Evolutionary conservation across 2,888 invertebrate genomes (phyloP).

Genomic region (Melolontha melolontha): DNA sequence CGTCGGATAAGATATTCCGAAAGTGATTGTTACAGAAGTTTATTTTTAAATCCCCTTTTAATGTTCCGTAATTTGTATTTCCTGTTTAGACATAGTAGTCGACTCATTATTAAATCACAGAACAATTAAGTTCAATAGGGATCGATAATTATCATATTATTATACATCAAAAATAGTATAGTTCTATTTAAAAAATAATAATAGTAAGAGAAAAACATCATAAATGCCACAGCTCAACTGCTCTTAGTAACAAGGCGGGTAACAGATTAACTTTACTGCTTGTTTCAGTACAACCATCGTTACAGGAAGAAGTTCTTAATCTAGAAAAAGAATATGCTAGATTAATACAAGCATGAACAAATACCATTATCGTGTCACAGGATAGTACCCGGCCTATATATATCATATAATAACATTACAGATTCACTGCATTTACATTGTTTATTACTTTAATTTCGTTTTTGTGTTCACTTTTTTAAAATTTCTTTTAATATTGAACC

Average conservation of each 20-base stretch:
- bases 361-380: constrained; percentile 37
- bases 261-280: constrained; percentile 56
- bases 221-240: constrained; percentile 64
- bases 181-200: constrained; percentile 55
- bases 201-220: constrained; percentile 52
- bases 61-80: constrained; percentile 34
- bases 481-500: constrained; percentile 45
- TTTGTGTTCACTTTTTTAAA: constrained; percentile 11
- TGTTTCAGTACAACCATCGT: constrained; percentile 55
- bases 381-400: constrained; percentile 44
- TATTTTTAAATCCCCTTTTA: constrained; percentile 45
- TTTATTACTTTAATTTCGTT: constrained; percentile 27
- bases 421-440: constrained; percentile 35
- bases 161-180: constrained; percentile 60
- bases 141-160: constrained; percentile 45
- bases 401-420: constrained; percentile 21
- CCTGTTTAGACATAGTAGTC: constrained; percentile 31
- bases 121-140: constrained; percentile 43
- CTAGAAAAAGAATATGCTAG: constrained; percentile 49
- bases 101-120: constrained; percentile 34
- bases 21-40: constrained; percentile 61
- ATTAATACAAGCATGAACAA: constrained; percentile 45
- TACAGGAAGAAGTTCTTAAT: constrained; percentile 57
- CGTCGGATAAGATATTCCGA: constrained; percentile 43
- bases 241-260: constrained; percentile 60